These are phyloP conservation scores for Neodiprion pinetum DNA, from an alignment of 1,140 invertebrate species.

Conservation along the genomic window DNA sequence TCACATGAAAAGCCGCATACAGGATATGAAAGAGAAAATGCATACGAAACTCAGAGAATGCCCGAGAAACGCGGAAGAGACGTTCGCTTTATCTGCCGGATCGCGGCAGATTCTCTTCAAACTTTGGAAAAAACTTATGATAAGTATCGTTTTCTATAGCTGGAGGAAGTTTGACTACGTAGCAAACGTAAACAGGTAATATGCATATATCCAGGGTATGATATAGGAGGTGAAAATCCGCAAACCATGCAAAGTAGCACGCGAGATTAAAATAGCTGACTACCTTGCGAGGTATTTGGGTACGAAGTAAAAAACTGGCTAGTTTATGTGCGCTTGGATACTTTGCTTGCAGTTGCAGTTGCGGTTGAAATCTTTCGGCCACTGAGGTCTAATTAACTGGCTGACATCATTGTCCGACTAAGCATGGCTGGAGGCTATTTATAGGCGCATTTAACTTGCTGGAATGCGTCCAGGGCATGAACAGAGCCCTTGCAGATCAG, in stretches of 20 bases:
- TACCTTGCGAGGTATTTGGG: neutral
- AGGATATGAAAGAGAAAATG: neutral
- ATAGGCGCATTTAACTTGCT: conserved; percentile 2
- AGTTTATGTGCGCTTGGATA: neutral
- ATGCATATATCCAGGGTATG: neutral
- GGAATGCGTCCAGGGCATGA: conserved; percentile 4
- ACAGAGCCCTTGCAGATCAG: conserved; percentile 1
- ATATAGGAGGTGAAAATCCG: neutral
- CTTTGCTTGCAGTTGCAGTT: neutral
- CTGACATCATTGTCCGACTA: conserved; percentile 1
- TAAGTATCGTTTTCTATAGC: neutral
- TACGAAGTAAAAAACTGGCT: neutral
- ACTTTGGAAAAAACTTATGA: neutral
- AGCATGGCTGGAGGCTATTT: neutral
- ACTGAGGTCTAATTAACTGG: neutral
- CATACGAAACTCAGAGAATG: neutral
- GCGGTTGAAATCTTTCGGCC: neutral
- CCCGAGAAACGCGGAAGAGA: neutral
- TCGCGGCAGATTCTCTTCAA: neutral
- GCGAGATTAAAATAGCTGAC: neutral
- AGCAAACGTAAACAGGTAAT: neutral
- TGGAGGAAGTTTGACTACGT: neutral
- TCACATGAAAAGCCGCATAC: neutral
- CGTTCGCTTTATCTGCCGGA: neutral
- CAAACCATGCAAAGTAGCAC: conserved; percentile 1